A percentile compares a stretch with the other conserved stretches of the same genome.
Evolutionary conservation across 2,888 invertebrate species (phyloP).

Genomic region (Prenolepis imparis): DNA sequence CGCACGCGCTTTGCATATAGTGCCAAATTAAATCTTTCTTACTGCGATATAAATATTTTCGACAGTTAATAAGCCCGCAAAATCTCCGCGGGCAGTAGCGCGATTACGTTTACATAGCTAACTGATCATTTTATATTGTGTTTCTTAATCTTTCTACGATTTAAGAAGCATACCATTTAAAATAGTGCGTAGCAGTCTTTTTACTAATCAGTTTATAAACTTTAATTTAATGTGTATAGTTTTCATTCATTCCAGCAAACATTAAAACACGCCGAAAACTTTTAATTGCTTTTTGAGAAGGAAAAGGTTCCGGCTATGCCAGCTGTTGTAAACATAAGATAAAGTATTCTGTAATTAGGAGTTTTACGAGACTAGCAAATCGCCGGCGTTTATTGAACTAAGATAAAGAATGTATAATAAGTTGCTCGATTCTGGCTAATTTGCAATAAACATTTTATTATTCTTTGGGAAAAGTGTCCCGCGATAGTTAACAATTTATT

Average conservation of each 20-base stretch:
- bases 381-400: constrained; percentile 31
- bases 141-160: neutral
- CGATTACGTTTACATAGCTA: constrained; percentile 13
- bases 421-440: constrained; percentile 16
- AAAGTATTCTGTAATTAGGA: constrained; percentile 66
- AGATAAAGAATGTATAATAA: constrained; percentile 50
- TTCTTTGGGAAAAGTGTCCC: neutral
- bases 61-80: constrained; percentile 26
- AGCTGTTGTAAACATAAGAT: constrained; percentile 60
- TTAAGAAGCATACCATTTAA: constrained; percentile 16
- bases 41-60: constrained; percentile 40
- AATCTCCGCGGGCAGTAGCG: constrained; percentile 13
- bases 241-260: constrained; percentile 53
- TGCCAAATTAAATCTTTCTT: constrained; percentile 43
- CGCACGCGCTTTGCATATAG: constrained; percentile 39
- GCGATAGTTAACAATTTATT: neutral
- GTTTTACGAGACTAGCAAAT: constrained; percentile 60
- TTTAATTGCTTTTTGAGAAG: constrained; percentile 68
- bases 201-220: constrained; percentile 48
- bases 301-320: constrained; percentile 52
- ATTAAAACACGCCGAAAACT: constrained; percentile 63
- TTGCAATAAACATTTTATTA: constrained; percentile 34
- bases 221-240: constrained; percentile 66
- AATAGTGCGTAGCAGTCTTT: constrained; percentile 7
- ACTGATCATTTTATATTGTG: constrained; percentile 11